Evolutionary conservation across 2,797 vertebrate genomes (phyloP).

Genomic region (Eulemur albifrons): DNA sequence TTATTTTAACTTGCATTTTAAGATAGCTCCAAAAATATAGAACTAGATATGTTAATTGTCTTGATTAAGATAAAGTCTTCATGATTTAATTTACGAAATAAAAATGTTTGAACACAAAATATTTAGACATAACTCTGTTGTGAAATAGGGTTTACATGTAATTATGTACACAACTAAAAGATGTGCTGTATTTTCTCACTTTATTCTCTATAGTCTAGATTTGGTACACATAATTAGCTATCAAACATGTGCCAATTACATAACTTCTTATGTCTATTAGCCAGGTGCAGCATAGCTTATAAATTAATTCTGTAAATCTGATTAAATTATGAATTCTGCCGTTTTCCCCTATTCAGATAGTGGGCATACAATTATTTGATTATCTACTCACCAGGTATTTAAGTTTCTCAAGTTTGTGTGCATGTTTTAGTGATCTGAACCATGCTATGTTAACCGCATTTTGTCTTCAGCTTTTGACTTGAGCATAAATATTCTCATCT

Average conservation of each 20-base stretch:
- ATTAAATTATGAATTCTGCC: not conserved
- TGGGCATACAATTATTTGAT: not conserved
- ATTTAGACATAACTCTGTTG: not conserved
- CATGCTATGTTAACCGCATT: not conserved
- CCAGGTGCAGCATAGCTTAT: not conserved
- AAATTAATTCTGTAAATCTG: constrained; percentile 1
- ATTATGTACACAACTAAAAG: not conserved
- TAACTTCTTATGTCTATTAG: not conserved
- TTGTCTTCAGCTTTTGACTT: not conserved
- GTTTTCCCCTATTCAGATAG: not conserved
- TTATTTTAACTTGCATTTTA: not conserved
- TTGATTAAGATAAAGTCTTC: not conserved
- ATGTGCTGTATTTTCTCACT: not conserved
- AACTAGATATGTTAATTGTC: not conserved
- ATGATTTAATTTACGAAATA: not conserved
- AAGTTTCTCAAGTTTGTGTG: not conserved
- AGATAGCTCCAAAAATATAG: not conserved
- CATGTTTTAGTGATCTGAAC: not conserved
- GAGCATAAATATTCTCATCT: not conserved
- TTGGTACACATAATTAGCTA: not conserved
- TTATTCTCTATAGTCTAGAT: not conserved
- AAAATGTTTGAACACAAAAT: constrained; percentile 18
- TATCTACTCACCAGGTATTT: not conserved
- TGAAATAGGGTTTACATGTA: not conserved
- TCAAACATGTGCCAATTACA: not conserved